A percentile compares a stretch with the other conserved stretches of the same genome.
These are phyloP conservation scores for Cynodonichthys magdalenae DNA, from an alignment of 2,797 vertebrate species.

Conservation along the genomic window DNA sequence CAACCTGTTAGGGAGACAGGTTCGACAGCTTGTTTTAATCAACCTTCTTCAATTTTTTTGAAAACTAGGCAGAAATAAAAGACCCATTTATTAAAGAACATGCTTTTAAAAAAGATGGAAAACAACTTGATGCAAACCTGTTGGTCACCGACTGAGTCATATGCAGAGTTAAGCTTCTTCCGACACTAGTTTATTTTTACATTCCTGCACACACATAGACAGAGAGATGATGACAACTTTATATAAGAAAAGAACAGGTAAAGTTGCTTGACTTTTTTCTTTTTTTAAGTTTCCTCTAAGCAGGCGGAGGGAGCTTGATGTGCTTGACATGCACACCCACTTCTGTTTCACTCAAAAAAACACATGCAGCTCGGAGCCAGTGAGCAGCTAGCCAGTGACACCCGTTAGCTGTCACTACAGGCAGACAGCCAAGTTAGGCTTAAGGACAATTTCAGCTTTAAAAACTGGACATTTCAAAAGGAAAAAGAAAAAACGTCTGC, in stretches of 20 bases:
- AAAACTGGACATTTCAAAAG: neutral
- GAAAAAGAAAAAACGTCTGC: neutral
- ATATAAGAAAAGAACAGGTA: neutral
- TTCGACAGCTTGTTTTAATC: slow-evolving; percentile 3
- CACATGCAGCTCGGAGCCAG: neutral
- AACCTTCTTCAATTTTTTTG: neutral
- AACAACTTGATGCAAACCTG: slow-evolving; percentile 9
- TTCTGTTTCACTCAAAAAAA: neutral
- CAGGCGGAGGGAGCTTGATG: slow-evolving; percentile 1
- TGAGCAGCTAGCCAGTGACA: neutral
- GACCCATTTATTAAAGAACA: neutral
- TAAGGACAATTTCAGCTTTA: slow-evolving; percentile 3
- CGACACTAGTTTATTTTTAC: neutral
- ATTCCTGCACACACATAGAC: neutral
- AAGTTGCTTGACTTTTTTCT: slow-evolving; percentile 1
- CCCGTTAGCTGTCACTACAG: neutral
- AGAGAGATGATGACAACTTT: slow-evolving; percentile 11
- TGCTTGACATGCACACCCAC: slow-evolving; percentile 12
- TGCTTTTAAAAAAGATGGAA: neutral
- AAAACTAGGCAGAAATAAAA: slow-evolving; percentile 12
- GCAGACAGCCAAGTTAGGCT: neutral
- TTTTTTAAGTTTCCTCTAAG: slow-evolving; percentile 4
- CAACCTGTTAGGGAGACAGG: slow-evolving; percentile 27
- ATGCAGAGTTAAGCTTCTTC: neutral
- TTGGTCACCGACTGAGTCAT: slow-evolving; percentile 6